Evolutionary conservation across 2,113 vertebrate species (phyloP).

Genomic region (Micronycteris hirsuta): DNA sequence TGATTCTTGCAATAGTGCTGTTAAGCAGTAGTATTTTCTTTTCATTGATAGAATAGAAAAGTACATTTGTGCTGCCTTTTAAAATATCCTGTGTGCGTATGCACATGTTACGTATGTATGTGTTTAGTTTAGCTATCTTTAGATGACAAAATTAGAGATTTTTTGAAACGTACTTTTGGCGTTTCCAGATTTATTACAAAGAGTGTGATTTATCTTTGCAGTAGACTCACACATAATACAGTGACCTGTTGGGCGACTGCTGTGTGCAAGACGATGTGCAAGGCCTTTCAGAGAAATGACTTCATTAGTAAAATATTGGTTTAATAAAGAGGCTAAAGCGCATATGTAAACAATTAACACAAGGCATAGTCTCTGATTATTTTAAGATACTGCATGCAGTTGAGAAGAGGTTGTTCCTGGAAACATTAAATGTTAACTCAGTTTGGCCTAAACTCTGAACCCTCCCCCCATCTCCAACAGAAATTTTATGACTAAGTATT

Average conservation of each 20-base stretch:
- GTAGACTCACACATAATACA: background rate
- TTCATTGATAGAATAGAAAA: background rate
- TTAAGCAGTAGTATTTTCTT: background rate
- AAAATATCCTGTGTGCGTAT: background rate
- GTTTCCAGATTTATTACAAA: background rate
- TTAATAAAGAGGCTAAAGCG: conserved; percentile 12
- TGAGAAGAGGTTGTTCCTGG: background rate
- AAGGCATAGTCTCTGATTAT: background rate
- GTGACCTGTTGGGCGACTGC: background rate
- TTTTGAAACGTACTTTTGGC: background rate
- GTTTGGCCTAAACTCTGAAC: background rate
- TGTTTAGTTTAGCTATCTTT: background rate
- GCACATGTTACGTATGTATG: background rate
- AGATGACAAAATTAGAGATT: background rate
- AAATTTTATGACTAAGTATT: background rate
- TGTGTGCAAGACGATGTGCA: background rate
- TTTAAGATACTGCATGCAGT: background rate
- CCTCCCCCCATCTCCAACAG: background rate
- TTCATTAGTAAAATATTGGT: conserved; percentile 16
- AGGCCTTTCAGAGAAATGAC: background rate
- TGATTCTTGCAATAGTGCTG: background rate
- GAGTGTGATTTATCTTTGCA: background rate
- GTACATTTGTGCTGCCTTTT: background rate
- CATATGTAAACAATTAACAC: background rate
- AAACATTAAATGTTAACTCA: background rate